Evolutionary conservation across 2,888 invertebrate species (phyloP).

Genomic region (Sepiola atlantica): DNA sequence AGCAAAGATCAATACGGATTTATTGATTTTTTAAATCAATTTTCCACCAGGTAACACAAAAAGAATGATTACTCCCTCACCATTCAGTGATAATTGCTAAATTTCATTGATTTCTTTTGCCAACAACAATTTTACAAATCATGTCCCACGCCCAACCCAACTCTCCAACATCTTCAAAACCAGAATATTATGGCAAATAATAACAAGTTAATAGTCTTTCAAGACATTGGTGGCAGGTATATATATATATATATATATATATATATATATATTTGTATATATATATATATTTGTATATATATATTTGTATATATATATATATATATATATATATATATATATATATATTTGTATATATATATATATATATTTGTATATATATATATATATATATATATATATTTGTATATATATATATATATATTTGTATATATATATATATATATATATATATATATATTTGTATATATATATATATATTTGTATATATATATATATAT

Average conservation of each 20-base stretch:
- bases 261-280: not conserved
- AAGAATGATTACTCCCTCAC: not conserved
- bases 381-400: no score
- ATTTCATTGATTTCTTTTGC: not conserved
- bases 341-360: no score
- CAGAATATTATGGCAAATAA: not conserved
- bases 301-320: no score
- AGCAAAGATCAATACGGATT: conserved; percentile 6
- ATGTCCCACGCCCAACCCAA: not conserved
- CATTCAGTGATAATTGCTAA: not conserved
- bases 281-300: not conserved
- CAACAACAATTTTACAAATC: not conserved
- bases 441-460: no score
- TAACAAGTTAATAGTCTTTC: not conserved
- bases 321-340: no score
- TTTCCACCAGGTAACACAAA: not conserved
- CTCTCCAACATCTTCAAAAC: not conserved
- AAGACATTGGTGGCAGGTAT: not conserved
- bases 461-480: no score
- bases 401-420: no score
- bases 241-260: not conserved
- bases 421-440: no score
- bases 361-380: no score
- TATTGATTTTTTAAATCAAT: conserved; percentile 39
- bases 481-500: no score